These are phyloP conservation scores for Seira sanloemensis DNA, from an alignment of 2,888 invertebrate genomes.

Conservation along the genomic window DNA sequence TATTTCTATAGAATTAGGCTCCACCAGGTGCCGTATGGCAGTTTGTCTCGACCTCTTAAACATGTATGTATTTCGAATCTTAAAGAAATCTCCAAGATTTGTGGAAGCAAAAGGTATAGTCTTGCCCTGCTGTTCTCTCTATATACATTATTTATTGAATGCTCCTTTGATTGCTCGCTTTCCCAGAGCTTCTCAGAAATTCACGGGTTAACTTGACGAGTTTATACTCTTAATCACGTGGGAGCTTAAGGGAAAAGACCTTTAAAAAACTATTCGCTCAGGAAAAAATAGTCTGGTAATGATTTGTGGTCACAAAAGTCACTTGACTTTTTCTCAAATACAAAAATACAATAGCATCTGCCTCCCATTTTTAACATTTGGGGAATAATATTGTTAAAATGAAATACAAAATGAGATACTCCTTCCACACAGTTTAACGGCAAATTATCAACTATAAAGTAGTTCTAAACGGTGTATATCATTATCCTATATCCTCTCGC, in stretches of 20 bases:
- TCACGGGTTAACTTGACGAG: constrained; percentile 11
- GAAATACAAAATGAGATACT: not conserved
- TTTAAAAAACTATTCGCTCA: not conserved
- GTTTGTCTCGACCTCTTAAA: not conserved
- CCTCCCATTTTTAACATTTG: not conserved
- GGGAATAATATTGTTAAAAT: not conserved
- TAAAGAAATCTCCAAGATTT: not conserved
- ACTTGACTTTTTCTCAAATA: constrained; percentile 29
- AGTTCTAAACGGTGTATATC: constrained; percentile 17
- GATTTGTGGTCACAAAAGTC: constrained; percentile 46
- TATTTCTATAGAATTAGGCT: not conserved
- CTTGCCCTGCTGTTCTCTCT: not conserved
- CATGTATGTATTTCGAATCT: not conserved
- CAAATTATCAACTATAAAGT: constrained; percentile 6
- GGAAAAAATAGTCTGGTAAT: constrained; percentile 22
- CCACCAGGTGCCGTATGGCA: not conserved
- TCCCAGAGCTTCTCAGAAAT: not conserved
- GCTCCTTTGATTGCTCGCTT: constrained; percentile 9
- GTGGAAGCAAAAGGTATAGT: not conserved
- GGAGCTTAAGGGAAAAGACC: not conserved
- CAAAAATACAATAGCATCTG: not conserved
- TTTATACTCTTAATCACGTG: not conserved
- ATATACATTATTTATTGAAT: not conserved
- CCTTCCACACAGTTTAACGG: not conserved
- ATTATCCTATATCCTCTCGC: constrained; percentile 30